A percentile compares a stretch with the other conserved stretches of the same genome.
These are phyloP conservation scores for Rattus rattus DNA, from an alignment of 2,113 vertebrate genomes.

Conservation along the genomic window DNA sequence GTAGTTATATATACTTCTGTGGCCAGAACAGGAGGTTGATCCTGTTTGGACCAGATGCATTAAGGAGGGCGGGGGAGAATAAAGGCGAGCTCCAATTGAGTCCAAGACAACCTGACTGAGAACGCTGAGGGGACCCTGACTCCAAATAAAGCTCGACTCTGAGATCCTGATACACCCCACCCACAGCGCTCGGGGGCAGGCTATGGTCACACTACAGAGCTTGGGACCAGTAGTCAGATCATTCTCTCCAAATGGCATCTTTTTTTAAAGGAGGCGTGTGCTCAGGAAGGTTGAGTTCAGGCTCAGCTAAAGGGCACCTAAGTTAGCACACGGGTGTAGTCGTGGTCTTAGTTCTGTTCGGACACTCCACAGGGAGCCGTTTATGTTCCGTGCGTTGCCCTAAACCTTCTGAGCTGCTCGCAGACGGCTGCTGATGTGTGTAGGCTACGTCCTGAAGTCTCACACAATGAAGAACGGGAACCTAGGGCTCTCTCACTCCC, in stretches of 20 bases:
- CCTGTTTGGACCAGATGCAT: background rate
- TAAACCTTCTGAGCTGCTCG: constrained; percentile 84
- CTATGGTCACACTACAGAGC: rapidly evolving
- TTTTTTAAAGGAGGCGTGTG: background rate
- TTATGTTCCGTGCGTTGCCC: constrained; percentile 71
- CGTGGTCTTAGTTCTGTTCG: constrained; percentile 80
- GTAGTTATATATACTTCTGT: background rate
- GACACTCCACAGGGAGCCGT: constrained; percentile 67
- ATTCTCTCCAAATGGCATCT: too few species aligned
- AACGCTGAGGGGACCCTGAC: too few species aligned
- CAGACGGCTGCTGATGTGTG: constrained; percentile 83
- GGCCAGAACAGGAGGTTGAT: background rate
- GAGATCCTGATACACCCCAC: rapidly evolving
- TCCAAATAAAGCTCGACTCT: background rate
- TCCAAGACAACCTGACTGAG: background rate
- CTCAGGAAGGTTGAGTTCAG: constrained; percentile 74
- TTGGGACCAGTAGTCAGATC: rapidly evolving
- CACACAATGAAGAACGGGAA: constrained; percentile 83
- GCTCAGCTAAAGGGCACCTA: constrained; percentile 66
- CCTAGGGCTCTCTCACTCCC: constrained; percentile 79
- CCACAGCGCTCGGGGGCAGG: rapidly evolving
- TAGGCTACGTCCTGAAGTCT: constrained; percentile 79
- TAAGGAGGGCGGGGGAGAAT: background rate
- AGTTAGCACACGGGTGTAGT: constrained; percentile 53
- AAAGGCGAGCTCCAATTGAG: background rate